These are phyloP conservation scores for Chrysolina americana DNA, from an alignment of 2,888 invertebrate genomes.

Conservation along the genomic window DNA sequence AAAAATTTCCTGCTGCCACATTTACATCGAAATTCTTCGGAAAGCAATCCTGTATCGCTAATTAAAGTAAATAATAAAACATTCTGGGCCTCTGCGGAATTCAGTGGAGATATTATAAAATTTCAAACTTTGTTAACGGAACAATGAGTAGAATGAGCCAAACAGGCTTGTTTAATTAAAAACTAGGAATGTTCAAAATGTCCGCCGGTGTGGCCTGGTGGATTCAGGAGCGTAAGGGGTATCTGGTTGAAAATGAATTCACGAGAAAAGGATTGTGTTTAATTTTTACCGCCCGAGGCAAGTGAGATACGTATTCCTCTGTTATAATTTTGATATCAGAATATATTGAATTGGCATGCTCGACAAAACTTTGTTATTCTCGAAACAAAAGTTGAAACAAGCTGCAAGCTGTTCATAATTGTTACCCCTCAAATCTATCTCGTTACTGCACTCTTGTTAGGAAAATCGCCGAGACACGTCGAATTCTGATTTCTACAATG, in stretches of 20 bases:
- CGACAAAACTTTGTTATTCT: no score
- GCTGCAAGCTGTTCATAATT: no score
- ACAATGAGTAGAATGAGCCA: conserved; percentile 17
- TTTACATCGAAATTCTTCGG: not conserved
- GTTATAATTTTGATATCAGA: no score
- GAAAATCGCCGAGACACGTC: no score
- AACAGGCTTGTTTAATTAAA: conserved; percentile 33
- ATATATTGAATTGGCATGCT: no score
- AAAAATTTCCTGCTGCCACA: not conserved
- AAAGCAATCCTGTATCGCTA: conserved; percentile 16
- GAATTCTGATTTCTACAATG: no score
- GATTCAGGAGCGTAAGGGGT: not conserved
- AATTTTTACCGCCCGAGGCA: no score
- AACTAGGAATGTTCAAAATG: conserved; percentile 28
- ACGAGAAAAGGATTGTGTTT: no score
- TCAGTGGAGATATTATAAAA: conserved; percentile 29
- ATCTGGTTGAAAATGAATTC: not conserved
- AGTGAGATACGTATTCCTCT: no score
- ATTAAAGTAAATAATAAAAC: conserved; percentile 14
- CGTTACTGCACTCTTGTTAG: no score
- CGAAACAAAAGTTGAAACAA: no score
- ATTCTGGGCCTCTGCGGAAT: conserved; percentile 10
- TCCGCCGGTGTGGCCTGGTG: not conserved
- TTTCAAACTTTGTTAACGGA: conserved; percentile 29
- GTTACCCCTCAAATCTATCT: no score